Conservation (phyloP, 1,140 invertebrate species). For the Lucilia cuprina region DNA sequence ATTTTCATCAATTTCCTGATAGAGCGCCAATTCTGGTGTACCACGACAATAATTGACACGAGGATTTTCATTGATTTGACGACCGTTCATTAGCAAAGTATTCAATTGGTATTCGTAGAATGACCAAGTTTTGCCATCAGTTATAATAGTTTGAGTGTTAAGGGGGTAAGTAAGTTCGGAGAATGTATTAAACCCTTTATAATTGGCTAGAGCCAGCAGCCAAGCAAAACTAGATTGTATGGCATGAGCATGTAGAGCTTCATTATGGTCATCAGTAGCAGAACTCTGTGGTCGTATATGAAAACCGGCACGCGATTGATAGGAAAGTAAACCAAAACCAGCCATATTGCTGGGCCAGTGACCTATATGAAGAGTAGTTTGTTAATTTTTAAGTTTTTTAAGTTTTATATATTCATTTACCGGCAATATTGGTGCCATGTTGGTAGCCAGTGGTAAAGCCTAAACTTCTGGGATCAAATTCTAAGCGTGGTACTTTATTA, state of each 20-base stretch:
- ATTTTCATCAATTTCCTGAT: conserved; percentile 72
- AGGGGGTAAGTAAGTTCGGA: conserved; percentile 90
- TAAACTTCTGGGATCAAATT: conserved; percentile 67
- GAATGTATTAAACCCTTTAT: conserved; percentile 87
- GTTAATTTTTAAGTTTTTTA: conserved; percentile 12
- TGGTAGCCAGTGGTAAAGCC: conserved; percentile 66
- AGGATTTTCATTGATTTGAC: conserved; percentile 70
- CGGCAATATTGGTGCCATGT: conserved; percentile 77
- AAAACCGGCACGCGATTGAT: conserved; percentile 71
- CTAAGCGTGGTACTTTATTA: conserved; percentile 65
- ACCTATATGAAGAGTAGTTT: conserved; percentile 62
- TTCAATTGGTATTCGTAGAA: conserved; percentile 91
- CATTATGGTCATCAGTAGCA: conserved; percentile 65
- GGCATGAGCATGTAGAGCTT: conserved; percentile 74
- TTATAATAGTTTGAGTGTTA: conserved; percentile 82
- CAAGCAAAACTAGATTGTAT: conserved; percentile 81
- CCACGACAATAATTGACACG: conserved; percentile 83
- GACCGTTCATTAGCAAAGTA: conserved; percentile 73
- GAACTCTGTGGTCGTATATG: conserved; percentile 61
- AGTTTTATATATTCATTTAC: conserved; percentile 58
- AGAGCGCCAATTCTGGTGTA: conserved; percentile 75
- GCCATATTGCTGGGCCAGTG: conserved; percentile 80
- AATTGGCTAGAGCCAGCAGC: conserved; percentile 80
- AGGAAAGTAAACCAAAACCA: conserved; percentile 80
- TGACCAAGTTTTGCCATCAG: conserved; percentile 82